Conservation (phyloP, 1,140 invertebrate genomes). For the Riptortus pedestris region DNA sequence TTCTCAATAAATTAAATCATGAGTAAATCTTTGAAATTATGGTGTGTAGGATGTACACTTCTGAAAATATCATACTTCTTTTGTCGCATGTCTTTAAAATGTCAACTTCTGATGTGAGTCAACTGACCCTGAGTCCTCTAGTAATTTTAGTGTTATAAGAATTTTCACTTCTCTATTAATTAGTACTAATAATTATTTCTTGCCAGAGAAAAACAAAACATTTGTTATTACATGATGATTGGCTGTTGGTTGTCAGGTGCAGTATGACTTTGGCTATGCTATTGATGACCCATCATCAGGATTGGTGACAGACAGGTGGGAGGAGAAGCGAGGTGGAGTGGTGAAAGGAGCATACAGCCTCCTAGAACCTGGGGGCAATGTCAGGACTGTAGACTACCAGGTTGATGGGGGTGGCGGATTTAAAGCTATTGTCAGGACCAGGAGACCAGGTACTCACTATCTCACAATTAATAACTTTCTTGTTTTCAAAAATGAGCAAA, state of each 20-base stretch:
- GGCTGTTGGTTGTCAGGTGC: slow-evolving; percentile 34
- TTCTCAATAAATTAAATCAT: too few species aligned
- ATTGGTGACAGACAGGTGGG: slow-evolving; percentile 40
- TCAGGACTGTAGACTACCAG: slow-evolving; percentile 41
- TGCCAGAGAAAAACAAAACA: too few species aligned
- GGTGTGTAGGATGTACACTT: too few species aligned
- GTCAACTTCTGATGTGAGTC: too few species aligned
- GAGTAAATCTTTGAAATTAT: too few species aligned
- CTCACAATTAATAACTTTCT: neutral
- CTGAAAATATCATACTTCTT: too few species aligned
- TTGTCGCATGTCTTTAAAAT: too few species aligned
- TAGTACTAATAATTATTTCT: too few species aligned
- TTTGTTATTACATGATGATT: too few species aligned
- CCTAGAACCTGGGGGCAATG: slow-evolving; percentile 39
- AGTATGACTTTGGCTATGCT: slow-evolving; percentile 41
- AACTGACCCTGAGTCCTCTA: too few species aligned
- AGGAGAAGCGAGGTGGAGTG: slow-evolving; percentile 38
- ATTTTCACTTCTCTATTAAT: too few species aligned
- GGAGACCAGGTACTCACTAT: slow-evolving; percentile 33
- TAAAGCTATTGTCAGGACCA: slow-evolving; percentile 38
- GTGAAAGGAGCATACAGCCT: slow-evolving; percentile 41
- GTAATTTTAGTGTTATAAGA: too few species aligned
- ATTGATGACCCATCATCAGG: slow-evolving; percentile 37
- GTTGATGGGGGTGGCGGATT: slow-evolving; percentile 40
- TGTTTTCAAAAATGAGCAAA: neutral